Evolutionary conservation across 2,113 vertebrate genomes (phyloP), one percentile per base, ranked within the genome.

Genomic region (Leptodactylus fuscus): DNA sequence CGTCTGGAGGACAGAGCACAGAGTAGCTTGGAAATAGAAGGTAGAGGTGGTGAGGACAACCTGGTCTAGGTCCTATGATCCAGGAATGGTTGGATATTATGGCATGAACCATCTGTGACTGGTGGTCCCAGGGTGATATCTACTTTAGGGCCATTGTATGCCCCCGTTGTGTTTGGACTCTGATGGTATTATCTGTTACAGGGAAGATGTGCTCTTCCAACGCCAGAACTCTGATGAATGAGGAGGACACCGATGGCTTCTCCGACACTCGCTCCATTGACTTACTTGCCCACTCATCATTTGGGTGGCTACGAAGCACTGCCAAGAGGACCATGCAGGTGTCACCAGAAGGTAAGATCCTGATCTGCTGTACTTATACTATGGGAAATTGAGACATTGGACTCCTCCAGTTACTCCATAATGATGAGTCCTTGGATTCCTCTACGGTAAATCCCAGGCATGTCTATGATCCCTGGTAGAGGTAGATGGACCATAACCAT

Each of bases 311-410:
- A 62, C 78, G 82, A 41, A 87, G 53, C 41, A 36, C 83, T 49
- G 90, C 87, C 86, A 90, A 88, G 85, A 91, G 90, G 46, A 84
- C 83, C 27, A 88, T 89, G 38, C 90, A 91, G 87, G 88, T 90
- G 67, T 88, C 90, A 36, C 91, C 89, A 9, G 90, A 91, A 82
- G 87, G 90, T 87, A 86, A 24, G 62, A n/a, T n/a, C n/a, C n/a
- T n/a, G n/a, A n/a, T n/a, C n/a, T n/a, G n/a, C n/a, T n/a, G n/a
- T n/a, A n/a, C n/a, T n/a, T n/a, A n/a, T n/a, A n/a, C n/a, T n/a
- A n/a, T n/a, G n/a, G n/a, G n/a, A n/a, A n/a, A n/a, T n/a, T n/a
- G n/a, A n/a, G n/a, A n/a, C n/a, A n/a, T n/a, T n/a, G n/a, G n/a
- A n/a, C n/a, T n/a, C n/a, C 65, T 38, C 15, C 3, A 69, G 7